Evolutionary conservation across 2,797 vertebrate species (phyloP).

Genomic region (Sebastes kiyomatsui): DNA sequence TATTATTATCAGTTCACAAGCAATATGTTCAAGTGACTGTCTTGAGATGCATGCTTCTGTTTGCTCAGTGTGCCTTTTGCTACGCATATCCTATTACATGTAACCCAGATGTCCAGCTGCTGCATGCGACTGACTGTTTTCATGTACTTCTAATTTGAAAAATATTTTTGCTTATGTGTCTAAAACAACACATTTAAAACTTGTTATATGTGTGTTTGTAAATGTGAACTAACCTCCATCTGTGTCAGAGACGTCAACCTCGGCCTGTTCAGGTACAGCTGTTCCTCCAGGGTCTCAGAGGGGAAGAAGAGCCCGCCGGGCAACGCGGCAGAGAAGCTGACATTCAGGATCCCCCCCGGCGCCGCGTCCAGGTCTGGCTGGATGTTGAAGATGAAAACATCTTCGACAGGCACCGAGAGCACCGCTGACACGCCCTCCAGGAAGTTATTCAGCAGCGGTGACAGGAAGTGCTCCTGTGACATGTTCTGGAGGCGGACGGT

Average conservation of each 20-base stretch:
- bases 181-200: not conserved
- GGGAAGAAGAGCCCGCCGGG: constrained; percentile 92
- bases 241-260: constrained; percentile 91
- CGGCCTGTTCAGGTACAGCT: constrained; percentile 95
- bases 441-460: constrained; percentile 90
- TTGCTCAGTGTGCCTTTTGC: not conserved
- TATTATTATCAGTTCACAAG: constrained; percentile 32
- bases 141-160: not conserved
- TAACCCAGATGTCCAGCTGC: constrained; percentile 10
- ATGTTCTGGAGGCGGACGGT: constrained; percentile 98
- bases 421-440: constrained; percentile 95
- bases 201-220: not conserved
- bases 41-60: not conserved
- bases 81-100: not conserved
- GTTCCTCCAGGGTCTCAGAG: constrained; percentile 96
- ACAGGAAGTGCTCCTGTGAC: constrained; percentile 98
- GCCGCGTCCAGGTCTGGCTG: constrained; percentile 94
- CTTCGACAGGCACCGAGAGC: constrained; percentile 90
- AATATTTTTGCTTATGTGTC: not conserved
- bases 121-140: not conserved
- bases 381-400: constrained; percentile 98
- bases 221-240: constrained; percentile 83
- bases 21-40: constrained; percentile 11
- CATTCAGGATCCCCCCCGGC: constrained; percentile 88
- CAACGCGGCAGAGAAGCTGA: constrained; percentile 93